Evolutionary conservation across 2,888 invertebrate species (phyloP), one percentile per base, ranked within the genome.

Genomic region (Agonopterix subpropinquella): DNA sequence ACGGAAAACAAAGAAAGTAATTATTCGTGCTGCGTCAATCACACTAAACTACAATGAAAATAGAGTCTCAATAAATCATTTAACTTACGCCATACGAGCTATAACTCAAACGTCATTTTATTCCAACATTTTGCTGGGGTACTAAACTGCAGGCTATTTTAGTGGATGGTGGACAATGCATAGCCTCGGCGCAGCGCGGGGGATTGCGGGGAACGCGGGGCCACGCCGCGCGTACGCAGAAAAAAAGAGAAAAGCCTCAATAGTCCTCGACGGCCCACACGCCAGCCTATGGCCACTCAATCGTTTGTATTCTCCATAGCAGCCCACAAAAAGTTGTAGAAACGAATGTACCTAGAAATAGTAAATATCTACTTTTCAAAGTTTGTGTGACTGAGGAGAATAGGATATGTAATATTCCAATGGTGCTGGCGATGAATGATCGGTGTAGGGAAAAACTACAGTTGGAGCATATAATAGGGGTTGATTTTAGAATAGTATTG

Each of bases 201-300:
- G 57, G 48, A 36, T 36, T 45, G 53, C 46, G 46, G 41, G 45
- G 45, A 11, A 50, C 59, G 57, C 58, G 58, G 48, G 55, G 61
- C 63, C 62, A 63, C 63, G 55, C 39, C 10, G 63, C 63, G 70
- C 70, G 69, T 69, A 76, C 71, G 71, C 66, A 68, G 63, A 71
- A 80, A 83, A 81, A 84, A 83, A 77, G 56, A 63, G 64, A 72
- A 75, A 73, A 75, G 64, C 62, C 62, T 80, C 76, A 77, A 85
- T 83, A 80, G 85, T 82, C 76, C 82, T 82, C 78, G 64, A 73
- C 86, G 65, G 81, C 85, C 87, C 87, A 86, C 85, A 84, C 85
- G 82, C 84, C 80, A 76, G 65, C 79, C 81, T 78, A 73, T 80
- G 78, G 82, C 78, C 82, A 83, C 85, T 85, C 85, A 82, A 83